phyloP scores from a whole-genome alignment of 1,140 invertebrate species.

The Drosophila tsacasi region DNA sequence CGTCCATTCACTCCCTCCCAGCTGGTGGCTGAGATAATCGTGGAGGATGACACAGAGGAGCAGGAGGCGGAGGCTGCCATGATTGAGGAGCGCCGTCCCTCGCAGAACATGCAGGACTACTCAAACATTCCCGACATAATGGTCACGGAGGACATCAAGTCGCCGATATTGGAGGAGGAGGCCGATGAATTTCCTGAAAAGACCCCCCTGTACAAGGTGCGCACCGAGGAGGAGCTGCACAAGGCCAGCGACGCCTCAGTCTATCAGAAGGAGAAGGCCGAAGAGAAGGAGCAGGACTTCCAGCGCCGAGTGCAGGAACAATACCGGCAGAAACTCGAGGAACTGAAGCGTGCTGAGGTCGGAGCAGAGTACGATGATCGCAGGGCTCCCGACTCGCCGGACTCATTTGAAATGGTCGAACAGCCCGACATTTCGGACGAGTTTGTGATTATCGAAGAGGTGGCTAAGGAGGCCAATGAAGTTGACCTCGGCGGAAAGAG shows the following conservation, averaged over 20 bases:
- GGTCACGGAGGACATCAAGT: conserved; percentile 88
- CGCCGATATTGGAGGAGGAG: conserved; percentile 73
- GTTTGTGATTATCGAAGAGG: conserved; percentile 94
- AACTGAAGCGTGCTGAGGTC: conserved; percentile 82
- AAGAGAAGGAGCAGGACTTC: conserved; percentile 81
- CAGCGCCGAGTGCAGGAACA: conserved; percentile 81
- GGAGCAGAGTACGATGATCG: conserved; percentile 85
- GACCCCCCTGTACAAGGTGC: conserved; percentile 73
- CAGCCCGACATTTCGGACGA: conserved; percentile 94
- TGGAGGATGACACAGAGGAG: conserved; percentile 87
- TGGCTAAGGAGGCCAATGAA: conserved; percentile 93
- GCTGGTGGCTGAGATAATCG: conserved; percentile 85
- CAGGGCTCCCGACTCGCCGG: conserved; percentile 91
- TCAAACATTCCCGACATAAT: conserved; percentile 89
- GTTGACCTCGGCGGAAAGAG: conserved; percentile 92
- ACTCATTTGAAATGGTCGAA: conserved; percentile 95
- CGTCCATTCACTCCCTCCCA: conserved; percentile 83
- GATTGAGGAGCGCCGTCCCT: conserved; percentile 84
- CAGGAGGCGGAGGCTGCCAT: conserved; percentile 85
- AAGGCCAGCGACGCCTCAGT: conserved; percentile 67
- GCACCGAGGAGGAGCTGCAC: conserved; percentile 76
- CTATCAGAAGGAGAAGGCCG: conserved; percentile 65
- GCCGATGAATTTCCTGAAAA: conserved; percentile 73
- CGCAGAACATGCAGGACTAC: conserved; percentile 84
- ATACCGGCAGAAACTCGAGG: conserved; percentile 82